These are phyloP conservation scores for Rallus crepitans DNA, from an alignment of 2,797 vertebrate genomes.

Conservation along the genomic window DNA sequence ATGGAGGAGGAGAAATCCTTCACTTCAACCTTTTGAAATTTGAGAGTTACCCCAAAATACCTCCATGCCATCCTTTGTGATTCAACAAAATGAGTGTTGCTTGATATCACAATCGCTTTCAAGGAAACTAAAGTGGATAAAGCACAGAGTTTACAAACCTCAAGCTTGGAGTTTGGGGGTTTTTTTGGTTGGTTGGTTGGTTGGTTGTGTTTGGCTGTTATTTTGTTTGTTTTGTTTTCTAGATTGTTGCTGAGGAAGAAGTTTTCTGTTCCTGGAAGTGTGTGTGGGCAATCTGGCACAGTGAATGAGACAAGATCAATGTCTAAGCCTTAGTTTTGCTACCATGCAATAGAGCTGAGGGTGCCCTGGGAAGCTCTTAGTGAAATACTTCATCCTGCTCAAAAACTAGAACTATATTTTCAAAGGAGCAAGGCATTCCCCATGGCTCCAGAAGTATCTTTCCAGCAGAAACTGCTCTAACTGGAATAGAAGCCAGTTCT, in stretches of 20 bases:
- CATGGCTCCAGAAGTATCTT: not conserved
- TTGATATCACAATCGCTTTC: not conserved
- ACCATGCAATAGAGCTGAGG: accelerated
- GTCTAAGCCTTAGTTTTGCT: not conserved
- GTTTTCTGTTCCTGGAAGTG: not conserved
- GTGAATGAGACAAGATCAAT: not conserved
- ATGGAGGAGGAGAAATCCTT: not conserved
- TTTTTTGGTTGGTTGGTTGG: too few relatives aligned
- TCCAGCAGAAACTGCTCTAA: not conserved
- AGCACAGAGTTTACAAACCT: not conserved
- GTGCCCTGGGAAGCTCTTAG: not conserved
- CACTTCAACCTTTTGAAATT: not conserved
- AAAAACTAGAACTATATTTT: not conserved
- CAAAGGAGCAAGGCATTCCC: not conserved
- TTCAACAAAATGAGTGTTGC: not conserved
- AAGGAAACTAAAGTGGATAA: not conserved
- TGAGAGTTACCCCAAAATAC: not conserved
- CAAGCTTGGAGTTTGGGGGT: too few relatives aligned
- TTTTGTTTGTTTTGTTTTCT: not conserved
- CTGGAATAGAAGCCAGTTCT: not conserved
- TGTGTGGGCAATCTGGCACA: not conserved
- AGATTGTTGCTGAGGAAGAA: not conserved
- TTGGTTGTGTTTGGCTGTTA: too few relatives aligned
- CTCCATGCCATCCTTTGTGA: not conserved
- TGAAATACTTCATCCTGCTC: not conserved